Conservation (phyloP, 2,888 invertebrate genomes). For the Galerucella nymphaeae region DNA sequence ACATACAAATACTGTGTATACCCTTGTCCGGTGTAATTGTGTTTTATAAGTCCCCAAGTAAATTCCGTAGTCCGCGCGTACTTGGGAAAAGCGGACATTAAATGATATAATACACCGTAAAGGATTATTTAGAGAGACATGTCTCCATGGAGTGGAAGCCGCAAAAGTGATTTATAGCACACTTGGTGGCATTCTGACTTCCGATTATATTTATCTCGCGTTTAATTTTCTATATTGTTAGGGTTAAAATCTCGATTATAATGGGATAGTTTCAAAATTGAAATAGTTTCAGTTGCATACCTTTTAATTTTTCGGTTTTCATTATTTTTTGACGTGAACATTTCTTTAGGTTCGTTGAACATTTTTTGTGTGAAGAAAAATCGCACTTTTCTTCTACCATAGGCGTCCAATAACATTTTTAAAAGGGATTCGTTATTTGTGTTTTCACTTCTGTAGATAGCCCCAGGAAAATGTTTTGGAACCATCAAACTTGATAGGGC, state of each 20-base stretch:
- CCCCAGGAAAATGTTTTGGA: too few species aligned
- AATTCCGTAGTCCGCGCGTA: conserved; percentile 33
- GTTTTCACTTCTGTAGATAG: too few species aligned
- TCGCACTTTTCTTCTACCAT: too few species aligned
- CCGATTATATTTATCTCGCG: conserved; percentile 49
- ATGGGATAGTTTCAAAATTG: conserved; percentile 4
- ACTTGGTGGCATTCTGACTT: conserved; percentile 42
- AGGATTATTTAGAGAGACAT: conserved; percentile 45
- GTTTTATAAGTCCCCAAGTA: conserved; percentile 43
- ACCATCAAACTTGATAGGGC: too few species aligned
- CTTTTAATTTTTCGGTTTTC: too few species aligned
- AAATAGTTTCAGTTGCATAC: conserved; percentile 15
- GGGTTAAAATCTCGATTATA: conserved; percentile 26
- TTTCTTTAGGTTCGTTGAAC: too few species aligned
- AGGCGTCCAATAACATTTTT: too few species aligned
- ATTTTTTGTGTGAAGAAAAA: too few species aligned
- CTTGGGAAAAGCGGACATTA: conserved; percentile 27
- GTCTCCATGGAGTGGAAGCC: conserved; percentile 37
- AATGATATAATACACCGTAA: conserved; percentile 47
- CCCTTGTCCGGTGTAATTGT: conserved; percentile 40
- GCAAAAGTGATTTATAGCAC: conserved; percentile 42
- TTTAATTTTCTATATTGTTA: conserved; percentile 50
- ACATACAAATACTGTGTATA: neutral
- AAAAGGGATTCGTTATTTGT: too few species aligned
- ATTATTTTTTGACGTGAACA: too few species aligned